Evolutionary conservation across 2,113 vertebrate genomes (phyloP).

Genomic region (Salvelinus alpinus): DNA sequence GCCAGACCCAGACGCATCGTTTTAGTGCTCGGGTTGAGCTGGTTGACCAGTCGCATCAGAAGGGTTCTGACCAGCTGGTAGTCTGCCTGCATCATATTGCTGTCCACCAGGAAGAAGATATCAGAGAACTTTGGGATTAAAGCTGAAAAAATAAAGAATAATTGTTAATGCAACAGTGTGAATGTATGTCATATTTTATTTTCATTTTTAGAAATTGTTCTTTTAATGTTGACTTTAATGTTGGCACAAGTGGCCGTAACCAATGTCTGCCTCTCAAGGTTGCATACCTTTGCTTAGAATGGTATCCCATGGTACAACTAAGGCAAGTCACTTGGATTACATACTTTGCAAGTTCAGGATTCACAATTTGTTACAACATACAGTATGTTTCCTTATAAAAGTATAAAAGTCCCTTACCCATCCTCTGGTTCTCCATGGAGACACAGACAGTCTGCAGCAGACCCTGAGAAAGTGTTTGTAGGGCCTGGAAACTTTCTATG

Average conservation of each 20-base stretch:
- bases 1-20: slow-evolving; percentile 77
- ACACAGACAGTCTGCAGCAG: slow-evolving; percentile 73
- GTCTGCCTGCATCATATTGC: slow-evolving; percentile 45
- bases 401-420: slow-evolving; percentile 64
- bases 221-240: neutral
- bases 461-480: slow-evolving; percentile 53
- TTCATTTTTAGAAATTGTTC: neutral
- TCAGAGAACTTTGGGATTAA: slow-evolving; percentile 73
- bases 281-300: neutral
- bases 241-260: neutral
- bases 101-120: slow-evolving; percentile 81
- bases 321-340: neutral
- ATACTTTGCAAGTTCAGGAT: neutral
- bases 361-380: neutral
- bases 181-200: neutral
- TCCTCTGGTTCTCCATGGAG: slow-evolving; percentile 61
- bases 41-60: slow-evolving; percentile 51
- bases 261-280: neutral
- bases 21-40: slow-evolving; percentile 67
- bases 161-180: too few species aligned
- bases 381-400: neutral
- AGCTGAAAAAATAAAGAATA: slow-evolving; percentile 52
- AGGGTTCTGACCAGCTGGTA: slow-evolving; percentile 59
- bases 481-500: slow-evolving; percentile 64
- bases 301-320: neutral